phyloP scores from a whole-genome alignment of 1,140 invertebrate genomes.

The Neodiprion fabricii region DNA sequence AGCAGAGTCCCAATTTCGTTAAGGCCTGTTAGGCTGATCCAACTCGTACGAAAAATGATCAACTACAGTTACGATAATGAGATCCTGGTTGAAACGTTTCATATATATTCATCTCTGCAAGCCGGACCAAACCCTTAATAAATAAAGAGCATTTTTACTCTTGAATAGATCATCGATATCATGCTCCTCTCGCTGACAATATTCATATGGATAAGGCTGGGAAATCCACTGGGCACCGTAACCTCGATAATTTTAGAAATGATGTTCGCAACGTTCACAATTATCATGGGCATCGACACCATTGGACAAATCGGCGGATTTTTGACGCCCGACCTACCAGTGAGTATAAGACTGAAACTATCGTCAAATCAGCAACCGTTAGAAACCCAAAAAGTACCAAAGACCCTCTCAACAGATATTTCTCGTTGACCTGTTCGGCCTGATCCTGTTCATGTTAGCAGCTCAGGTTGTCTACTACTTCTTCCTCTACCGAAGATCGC shows the following conservation, averaged over 20 bases:
- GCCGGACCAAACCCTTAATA: too few relatives aligned
- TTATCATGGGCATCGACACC: slow-evolving; percentile 1
- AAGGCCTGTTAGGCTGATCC: not conserved
- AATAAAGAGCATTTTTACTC: not conserved
- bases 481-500: not conserved
- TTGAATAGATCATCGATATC: not conserved
- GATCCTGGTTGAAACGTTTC: too few relatives aligned
- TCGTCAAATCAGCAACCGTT: not conserved
- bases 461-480: not conserved
- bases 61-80: too few relatives aligned
- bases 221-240: not conserved
- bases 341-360: not conserved
- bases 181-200: not conserved
- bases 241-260: not conserved
- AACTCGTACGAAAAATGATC: not conserved
- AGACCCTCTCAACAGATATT: not conserved
- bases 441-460: not conserved
- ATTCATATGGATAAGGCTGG: not conserved
- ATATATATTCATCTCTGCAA: too few relatives aligned
- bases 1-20: not conserved
- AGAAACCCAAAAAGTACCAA: not conserved
- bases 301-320: not conserved
- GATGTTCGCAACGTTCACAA: not conserved
- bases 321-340: not conserved
- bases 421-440: not conserved